A percentile compares a stretch with the other conserved stretches of the same genome.
phyloP scores from a whole-genome alignment of 2,797 vertebrate genomes.

The Poecilia gillii region DNA sequence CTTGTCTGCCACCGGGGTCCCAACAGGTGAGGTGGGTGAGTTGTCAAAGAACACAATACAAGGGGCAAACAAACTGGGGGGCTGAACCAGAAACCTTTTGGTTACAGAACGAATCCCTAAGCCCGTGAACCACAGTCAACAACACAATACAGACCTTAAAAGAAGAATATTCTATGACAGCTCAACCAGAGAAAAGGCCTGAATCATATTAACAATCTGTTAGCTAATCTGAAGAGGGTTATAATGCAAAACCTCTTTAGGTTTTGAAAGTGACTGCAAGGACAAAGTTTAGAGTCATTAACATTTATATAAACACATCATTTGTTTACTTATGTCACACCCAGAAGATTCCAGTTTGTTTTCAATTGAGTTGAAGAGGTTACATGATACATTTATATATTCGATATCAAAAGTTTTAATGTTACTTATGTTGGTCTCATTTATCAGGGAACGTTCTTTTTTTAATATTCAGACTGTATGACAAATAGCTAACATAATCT shows the following conservation, averaged over 20 bases:
- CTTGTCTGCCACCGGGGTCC: no score
- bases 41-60: neutral
- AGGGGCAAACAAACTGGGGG: neutral
- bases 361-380: neutral
- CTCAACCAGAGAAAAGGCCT: neutral
- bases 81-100: neutral
- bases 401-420: neutral
- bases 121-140: no score
- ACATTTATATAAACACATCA: neutral
- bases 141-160: neutral
- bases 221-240: neutral
- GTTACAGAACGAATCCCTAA: neutral
- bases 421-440: neutral
- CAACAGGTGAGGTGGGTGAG: no score
- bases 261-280: neutral
- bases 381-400: neutral
- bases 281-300: neutral
- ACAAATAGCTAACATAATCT: neutral
- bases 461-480: neutral
- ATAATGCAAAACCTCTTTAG: neutral
- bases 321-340: neutral
- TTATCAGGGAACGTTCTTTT: neutral
- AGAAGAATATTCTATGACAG: neutral
- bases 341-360: neutral
- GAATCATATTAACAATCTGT: neutral